Percentiles rank a stretch among this genome's conserved stretches.
Conservation (phyloP, 2,797 vertebrate genomes). For the Sciaenops ocellatus region DNA sequence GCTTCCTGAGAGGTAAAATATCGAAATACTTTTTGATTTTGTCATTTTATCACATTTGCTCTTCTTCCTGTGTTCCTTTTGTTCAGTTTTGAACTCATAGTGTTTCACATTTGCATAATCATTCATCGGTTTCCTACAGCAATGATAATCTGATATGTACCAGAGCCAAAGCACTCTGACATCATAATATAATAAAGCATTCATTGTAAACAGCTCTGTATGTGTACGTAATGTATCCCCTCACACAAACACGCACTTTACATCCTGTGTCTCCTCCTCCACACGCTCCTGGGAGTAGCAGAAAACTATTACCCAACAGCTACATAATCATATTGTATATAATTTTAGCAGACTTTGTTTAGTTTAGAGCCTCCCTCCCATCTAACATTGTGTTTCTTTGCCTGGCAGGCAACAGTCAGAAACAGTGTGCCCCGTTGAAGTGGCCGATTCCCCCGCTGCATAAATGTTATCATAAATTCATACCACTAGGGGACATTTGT, state of each 20-base stretch:
- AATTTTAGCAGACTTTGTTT: constrained; percentile 47
- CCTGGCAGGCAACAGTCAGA: constrained; percentile 46
- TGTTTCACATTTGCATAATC: constrained; percentile 17
- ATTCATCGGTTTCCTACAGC: constrained; percentile 22
- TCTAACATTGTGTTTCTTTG: constrained; percentile 39
- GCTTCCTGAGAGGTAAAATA: neutral
- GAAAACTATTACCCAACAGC: constrained; percentile 31
- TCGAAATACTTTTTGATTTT: neutral
- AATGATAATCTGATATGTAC: constrained; percentile 21
- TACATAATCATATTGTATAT: constrained; percentile 35
- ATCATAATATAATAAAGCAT: constrained; percentile 25
- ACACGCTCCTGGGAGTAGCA: constrained; percentile 1
- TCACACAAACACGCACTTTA: constrained; percentile 22
- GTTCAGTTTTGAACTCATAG: constrained; percentile 10
- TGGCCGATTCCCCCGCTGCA: constrained; percentile 36
- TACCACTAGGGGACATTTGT: constrained; percentile 62
- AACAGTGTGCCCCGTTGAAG: constrained; percentile 37
- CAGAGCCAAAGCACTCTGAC: neutral
- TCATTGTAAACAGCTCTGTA: neutral
- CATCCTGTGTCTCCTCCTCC: neutral
- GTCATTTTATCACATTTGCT: neutral
- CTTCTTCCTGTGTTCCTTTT: neutral
- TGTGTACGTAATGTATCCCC: constrained; percentile 4
- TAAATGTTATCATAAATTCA: constrained; percentile 65
- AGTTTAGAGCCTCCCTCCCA: constrained; percentile 8